Percentiles rank a stretch among this genome's conserved stretches.
Conservation (phyloP, 1,140 invertebrate genomes). For the Heliconius hewitsoni region DNA sequence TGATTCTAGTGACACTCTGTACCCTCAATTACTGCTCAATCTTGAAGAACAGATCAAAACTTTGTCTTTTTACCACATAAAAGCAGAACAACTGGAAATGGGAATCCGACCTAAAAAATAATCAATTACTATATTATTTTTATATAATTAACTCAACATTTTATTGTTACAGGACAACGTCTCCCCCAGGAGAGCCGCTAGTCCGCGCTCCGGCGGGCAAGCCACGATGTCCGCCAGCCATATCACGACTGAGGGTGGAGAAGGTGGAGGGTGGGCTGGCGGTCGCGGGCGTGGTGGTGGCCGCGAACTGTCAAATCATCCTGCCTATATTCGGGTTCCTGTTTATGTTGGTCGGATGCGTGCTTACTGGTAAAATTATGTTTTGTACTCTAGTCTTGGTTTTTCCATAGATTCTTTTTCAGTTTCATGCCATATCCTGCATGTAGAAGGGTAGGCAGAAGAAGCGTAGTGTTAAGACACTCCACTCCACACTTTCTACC, state of each 20-base stretch:
- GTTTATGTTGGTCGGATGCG: slow-evolving; percentile 87
- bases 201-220: slow-evolving; percentile 77
- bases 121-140: background rate
- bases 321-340: slow-evolving; percentile 88
- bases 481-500: no score
- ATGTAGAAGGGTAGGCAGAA: no score
- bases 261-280: slow-evolving; percentile 88
- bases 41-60: no score
- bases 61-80: no score
- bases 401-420: no score
- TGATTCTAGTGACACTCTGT: no score
- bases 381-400: background rate
- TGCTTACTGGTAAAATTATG: slow-evolving; percentile 84
- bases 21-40: no score
- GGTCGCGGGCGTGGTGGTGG: slow-evolving; percentile 87
- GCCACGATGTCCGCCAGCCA: slow-evolving; percentile 82
- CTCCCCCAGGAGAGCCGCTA: slow-evolving; percentile 71
- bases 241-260: slow-evolving; percentile 84
- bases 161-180: slow-evolving; percentile 64
- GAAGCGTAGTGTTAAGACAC: no score
- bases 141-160: background rate
- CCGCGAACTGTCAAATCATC: slow-evolving; percentile 88
- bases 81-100: background rate
- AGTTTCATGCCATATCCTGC: no score
- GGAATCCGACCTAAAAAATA: no score